A percentile compares a stretch with the other conserved stretches of the same genome.
Conservation (phyloP, 2,113 vertebrate genomes). For the Silurus glanis region DNA sequence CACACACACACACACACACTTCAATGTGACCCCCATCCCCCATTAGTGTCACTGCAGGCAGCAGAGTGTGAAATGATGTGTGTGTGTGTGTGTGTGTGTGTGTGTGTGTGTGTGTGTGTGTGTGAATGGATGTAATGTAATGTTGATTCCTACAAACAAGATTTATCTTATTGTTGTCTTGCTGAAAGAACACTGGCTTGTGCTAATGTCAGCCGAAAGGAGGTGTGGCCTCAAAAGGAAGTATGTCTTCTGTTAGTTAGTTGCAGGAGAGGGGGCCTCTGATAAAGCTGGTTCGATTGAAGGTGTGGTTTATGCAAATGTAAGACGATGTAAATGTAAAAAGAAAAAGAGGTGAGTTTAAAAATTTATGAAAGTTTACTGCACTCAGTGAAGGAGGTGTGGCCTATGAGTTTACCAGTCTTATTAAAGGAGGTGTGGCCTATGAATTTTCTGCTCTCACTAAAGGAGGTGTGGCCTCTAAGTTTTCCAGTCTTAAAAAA, state of each 20-base stretch:
- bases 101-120: slow-evolving; percentile 28
- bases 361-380: no score
- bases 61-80: slow-evolving; percentile 68
- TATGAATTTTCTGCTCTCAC: not conserved
- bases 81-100: slow-evolving; percentile 25
- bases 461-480: not conserved
- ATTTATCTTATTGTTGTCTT: not conserved
- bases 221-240: not conserved
- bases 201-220: no score
- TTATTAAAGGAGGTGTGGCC: not conserved
- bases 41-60: slow-evolving; percentile 63
- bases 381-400: not conserved
- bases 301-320: not conserved
- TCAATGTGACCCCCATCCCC: slow-evolving; percentile 75
- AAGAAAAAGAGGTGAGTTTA: no score
- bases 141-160: not conserved
- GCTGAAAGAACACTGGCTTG: not conserved
- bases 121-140: slow-evolving; percentile 48
- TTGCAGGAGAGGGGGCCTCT: not conserved
- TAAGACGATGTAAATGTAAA: no score
- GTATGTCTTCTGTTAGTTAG: not conserved
- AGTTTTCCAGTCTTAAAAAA: not conserved
- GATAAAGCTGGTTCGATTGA: not conserved
- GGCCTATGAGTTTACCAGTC: not conserved
- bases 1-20: slow-evolving; percentile 37